These are phyloP conservation scores for Cephalopholis sonnerati DNA, from an alignment of 2,113 vertebrate species.

Conservation along the genomic window DNA sequence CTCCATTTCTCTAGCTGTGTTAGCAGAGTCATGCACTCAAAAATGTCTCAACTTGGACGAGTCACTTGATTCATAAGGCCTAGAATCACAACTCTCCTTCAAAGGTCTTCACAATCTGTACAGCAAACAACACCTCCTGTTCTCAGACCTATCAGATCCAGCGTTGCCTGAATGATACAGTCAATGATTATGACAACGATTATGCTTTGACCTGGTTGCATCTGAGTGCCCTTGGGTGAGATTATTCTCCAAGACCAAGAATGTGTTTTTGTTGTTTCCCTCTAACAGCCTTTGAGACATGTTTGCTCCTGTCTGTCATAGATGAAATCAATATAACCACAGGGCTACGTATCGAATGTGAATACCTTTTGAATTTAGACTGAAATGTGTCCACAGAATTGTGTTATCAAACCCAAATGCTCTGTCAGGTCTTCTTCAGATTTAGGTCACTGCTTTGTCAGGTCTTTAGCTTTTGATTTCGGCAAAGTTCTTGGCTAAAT, in stretches of 20 bases:
- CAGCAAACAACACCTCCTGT: background rate
- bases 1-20: background rate
- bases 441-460: background rate
- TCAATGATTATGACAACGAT: background rate
- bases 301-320: slow-evolving; percentile 4
- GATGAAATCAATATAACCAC: slow-evolving; percentile 1
- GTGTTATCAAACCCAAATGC: background rate
- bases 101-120: background rate
- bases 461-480: background rate
- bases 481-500: background rate
- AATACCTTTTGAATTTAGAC: background rate
- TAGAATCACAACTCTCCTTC: background rate
- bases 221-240: no score
- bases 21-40: background rate
- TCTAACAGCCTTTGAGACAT: background rate
- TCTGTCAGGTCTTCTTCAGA: background rate
- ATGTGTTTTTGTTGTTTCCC: background rate
- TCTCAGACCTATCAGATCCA: background rate
- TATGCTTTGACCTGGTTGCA: slow-evolving; percentile 6
- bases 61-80: background rate
- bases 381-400: background rate
- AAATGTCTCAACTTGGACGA: background rate
- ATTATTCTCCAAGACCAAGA: slow-evolving; percentile 1
- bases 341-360: background rate
- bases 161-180: background rate